phyloP scores from a whole-genome alignment of 2,888 invertebrate species.

The Deroplatys truncata region DNA sequence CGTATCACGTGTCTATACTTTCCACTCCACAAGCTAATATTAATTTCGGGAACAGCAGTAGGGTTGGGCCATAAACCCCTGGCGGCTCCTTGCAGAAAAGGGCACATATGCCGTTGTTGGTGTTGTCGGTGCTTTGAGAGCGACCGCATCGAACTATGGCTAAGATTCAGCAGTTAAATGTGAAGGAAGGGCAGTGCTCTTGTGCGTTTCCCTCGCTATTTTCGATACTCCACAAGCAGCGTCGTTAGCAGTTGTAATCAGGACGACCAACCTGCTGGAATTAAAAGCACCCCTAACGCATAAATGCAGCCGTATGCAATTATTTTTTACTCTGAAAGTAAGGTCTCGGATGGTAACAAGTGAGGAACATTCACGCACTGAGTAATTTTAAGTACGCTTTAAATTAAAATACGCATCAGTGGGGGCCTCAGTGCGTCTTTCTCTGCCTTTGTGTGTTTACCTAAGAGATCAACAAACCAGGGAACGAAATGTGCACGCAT shows the following conservation, averaged over 20 bases:
- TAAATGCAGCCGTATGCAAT: neutral
- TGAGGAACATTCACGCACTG: neutral
- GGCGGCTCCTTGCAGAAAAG: neutral
- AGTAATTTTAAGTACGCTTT: neutral
- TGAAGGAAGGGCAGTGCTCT: neutral
- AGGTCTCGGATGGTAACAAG: neutral
- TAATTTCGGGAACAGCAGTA: neutral
- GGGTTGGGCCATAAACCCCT: neutral
- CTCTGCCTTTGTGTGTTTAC: neutral
- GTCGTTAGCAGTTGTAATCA: neutral
- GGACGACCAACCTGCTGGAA: neutral
- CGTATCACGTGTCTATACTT: neutral
- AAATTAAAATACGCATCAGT: neutral
- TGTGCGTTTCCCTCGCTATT: neutral
- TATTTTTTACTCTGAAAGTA: neutral
- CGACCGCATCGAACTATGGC: neutral
- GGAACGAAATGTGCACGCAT: too few relatives aligned
- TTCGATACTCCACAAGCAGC: neutral
- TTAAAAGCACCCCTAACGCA: neutral
- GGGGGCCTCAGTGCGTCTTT: neutral
- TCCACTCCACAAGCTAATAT: neutral
- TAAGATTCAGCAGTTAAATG: neutral
- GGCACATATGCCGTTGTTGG: neutral
- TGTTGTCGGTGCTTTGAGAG: neutral
- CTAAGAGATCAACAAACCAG: too few relatives aligned